These are phyloP conservation scores for Prunella himalayana DNA, from an alignment of 2,113 vertebrate genomes.

Conservation along the genomic window DNA sequence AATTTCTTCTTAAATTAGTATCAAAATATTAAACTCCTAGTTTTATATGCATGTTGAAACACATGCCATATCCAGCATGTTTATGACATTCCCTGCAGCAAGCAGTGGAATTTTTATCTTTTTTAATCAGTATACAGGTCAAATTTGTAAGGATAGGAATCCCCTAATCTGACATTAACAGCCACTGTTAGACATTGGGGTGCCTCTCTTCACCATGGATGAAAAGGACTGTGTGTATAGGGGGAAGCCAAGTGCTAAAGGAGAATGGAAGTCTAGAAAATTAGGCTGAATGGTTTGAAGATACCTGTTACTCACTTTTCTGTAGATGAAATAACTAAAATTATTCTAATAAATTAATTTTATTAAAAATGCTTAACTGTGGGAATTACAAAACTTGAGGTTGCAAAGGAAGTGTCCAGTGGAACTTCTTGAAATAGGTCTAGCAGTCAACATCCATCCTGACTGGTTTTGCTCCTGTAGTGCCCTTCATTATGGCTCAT, in stretches of 20 bases:
- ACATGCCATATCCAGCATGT: neutral
- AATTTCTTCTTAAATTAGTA: neutral
- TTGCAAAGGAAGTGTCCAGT: neutral
- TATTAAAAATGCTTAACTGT: neutral
- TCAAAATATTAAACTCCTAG: neutral
- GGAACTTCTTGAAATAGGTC: neutral
- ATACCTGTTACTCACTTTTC: neutral
- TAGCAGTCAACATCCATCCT: neutral
- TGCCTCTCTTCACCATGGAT: accelerated
- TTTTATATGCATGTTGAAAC: neutral
- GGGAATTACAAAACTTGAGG: neutral
- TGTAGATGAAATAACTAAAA: neutral
- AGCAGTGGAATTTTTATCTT: neutral
- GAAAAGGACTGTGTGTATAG: neutral
- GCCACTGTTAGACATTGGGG: neutral
- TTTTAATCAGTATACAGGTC: neutral
- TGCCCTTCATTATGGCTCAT: neutral
- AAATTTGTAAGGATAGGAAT: neutral
- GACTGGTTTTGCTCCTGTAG: accelerated
- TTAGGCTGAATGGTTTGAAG: neutral
- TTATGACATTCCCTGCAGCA: neutral
- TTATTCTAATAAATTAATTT: neutral
- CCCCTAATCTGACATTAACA: neutral
- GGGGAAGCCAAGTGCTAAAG: neutral
- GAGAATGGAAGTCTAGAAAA: neutral